phyloP scores from a whole-genome alignment of 2,113 vertebrate genomes.

The Crotalus horridus region DNA sequence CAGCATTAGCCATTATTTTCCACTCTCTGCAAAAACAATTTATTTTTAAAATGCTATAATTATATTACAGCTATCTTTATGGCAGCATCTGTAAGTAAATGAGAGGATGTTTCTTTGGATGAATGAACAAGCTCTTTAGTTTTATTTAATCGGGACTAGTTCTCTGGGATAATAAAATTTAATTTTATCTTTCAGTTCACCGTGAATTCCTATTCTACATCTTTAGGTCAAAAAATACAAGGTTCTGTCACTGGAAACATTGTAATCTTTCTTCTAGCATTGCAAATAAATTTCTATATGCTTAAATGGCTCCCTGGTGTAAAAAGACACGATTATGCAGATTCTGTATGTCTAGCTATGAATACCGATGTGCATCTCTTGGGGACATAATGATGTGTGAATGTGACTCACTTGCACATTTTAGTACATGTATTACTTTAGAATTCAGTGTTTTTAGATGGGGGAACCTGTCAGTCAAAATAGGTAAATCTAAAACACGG shows the following conservation, averaged over 20 bases:
- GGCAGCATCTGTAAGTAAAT: slow-evolving; percentile 63
- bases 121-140: slow-evolving; percentile 68
- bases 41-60: slow-evolving; percentile 63
- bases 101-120: slow-evolving; percentile 58
- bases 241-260: slow-evolving; percentile 22
- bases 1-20: slow-evolving; percentile 51
- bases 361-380: slow-evolving; percentile 31
- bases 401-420: background rate
- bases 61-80: slow-evolving; percentile 64
- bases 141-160: slow-evolving; percentile 72
- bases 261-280: slow-evolving; percentile 32
- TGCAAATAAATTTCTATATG: slow-evolving; percentile 32
- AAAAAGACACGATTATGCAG: slow-evolving; percentile 3
- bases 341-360: background rate
- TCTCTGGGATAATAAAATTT: slow-evolving; percentile 63
- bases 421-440: slow-evolving; percentile 28
- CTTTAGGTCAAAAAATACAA: slow-evolving; percentile 44
- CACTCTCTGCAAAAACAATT: slow-evolving; percentile 45
- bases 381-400: background rate
- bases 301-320: slow-evolving; percentile 38
- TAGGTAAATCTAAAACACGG: slow-evolving; percentile 44
- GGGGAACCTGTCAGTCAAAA: slow-evolving; percentile 41
- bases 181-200: slow-evolving; percentile 66
- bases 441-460: slow-evolving; percentile 29
- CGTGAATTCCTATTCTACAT: slow-evolving; percentile 47